Evolutionary conservation across 2,797 vertebrate species (phyloP).

Genomic region (Dryobates pubescens): DNA sequence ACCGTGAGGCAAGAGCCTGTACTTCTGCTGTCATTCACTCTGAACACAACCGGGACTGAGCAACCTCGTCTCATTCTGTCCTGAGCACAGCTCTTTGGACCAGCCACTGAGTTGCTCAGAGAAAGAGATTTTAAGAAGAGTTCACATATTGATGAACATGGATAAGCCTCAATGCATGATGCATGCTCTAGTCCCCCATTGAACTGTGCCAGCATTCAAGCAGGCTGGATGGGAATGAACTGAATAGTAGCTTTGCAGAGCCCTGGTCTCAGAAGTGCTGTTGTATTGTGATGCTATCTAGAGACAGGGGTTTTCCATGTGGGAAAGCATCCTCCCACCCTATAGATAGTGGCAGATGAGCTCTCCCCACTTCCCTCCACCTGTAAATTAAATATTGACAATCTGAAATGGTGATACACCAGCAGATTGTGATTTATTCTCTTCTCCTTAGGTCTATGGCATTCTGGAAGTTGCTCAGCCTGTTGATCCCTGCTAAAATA

Average conservation of each 20-base stretch:
- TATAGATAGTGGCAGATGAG: fast-evolving
- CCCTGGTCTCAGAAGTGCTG: background rate
- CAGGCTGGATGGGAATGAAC: background rate
- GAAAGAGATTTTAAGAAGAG: background rate
- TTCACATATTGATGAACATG: background rate
- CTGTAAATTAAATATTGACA: background rate
- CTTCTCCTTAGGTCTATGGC: background rate
- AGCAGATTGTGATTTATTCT: background rate
- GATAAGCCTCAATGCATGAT: background rate
- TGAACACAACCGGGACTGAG: background rate
- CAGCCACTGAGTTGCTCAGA: background rate
- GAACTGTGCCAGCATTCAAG: background rate
- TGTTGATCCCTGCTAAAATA: too few species aligned
- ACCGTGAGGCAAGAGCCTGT: background rate
- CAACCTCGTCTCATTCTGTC: background rate
- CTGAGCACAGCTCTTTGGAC: background rate
- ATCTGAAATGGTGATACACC: background rate
- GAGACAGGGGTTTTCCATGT: too few species aligned
- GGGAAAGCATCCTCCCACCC: background rate
- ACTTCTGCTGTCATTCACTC: background rate
- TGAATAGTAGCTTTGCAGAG: background rate
- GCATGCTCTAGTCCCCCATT: too few species aligned
- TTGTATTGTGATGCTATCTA: background rate
- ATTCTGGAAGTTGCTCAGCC: background rate
- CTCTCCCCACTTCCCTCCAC: background rate